Conservation (phyloP, 2,113 vertebrate genomes). For the Mobula birostris region DNA sequence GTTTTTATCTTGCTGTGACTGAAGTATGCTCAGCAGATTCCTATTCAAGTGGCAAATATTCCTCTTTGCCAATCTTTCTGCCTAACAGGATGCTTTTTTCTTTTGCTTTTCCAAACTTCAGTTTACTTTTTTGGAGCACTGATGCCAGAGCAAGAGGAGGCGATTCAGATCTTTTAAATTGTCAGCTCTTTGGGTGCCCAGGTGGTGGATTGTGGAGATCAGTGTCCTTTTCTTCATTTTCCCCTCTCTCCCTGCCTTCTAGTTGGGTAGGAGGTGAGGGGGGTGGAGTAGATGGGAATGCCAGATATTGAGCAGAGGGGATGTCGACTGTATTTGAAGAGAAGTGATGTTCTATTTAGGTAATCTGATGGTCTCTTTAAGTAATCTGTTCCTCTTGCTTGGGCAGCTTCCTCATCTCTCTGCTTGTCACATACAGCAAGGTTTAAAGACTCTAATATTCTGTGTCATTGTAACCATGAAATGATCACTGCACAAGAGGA, state of each 20-base stretch:
- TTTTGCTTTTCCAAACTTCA: neutral
- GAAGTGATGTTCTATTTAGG: neutral
- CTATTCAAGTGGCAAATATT: neutral
- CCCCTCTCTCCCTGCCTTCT: neutral
- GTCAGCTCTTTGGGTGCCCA: neutral
- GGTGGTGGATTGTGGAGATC: no score
- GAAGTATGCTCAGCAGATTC: neutral
- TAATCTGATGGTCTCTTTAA: neutral
- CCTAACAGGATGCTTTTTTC: neutral
- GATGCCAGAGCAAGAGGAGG: neutral
- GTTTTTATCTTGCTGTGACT: neutral
- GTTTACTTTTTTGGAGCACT: neutral
- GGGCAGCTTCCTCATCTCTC: neutral
- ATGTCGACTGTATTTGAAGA: neutral
- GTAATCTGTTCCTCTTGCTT: neutral
- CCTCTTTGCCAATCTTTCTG: neutral
- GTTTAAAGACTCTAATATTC: neutral
- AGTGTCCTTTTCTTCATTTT: neutral
- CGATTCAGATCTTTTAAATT: neutral
- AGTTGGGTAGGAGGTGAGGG: neutral
- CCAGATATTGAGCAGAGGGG: neutral
- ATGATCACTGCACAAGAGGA: neutral
- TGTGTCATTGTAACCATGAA: neutral
- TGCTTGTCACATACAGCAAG: neutral
- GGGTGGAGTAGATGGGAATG: neutral